Evolutionary conservation across 2,113 vertebrate species (phyloP), one percentile per base, ranked within the genome.

Genomic region (Psittacula cyanocephala): DNA sequence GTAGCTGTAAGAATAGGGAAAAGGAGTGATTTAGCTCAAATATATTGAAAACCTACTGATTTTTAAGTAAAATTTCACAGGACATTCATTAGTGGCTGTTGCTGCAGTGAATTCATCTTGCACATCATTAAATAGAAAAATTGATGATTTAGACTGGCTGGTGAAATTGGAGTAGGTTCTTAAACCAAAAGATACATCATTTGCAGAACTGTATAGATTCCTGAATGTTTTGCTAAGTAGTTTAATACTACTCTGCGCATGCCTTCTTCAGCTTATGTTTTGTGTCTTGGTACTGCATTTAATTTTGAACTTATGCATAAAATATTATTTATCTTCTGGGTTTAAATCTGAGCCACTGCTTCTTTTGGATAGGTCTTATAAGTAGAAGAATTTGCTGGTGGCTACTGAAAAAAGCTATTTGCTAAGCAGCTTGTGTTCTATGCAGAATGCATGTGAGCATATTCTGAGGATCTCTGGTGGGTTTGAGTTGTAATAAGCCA

Each of bases 361-460:
- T 31, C 60, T 84, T 89, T 62, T 63, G 59, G 19, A 10, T 69
- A 10, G n/a, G 27, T 79, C 44, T 87, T 89, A 3, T 0, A 52
- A 52, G 31, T 69, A 64, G 55, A 39, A 50, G 28, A 49, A 60
- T 50, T 65, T 67, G 39, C 77, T 47, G 47, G 24, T 84, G 57
- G 28, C 44, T 84, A 35, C 50, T 44, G 25, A 39, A n/a, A 62
- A 28, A 47, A 49, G 28, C 17, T 41, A 1, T 80, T 84, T 0
- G 1, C 50, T 55, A 8, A 71, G 69, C 59, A 67, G 74, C 37
- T 60, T 13, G 33, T 72, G 37, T n/a, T 75, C 41, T 17, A 7
- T 20, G 41, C 64, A 55, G 1, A 18, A 7, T 7, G 33, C 3
- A 3, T 25, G 7, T 3, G 4, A 46, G 29, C 18, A 3, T 16